Conservation (phyloP, 2,797 vertebrate species). For the Scolopax bukidnonensis region DNA sequence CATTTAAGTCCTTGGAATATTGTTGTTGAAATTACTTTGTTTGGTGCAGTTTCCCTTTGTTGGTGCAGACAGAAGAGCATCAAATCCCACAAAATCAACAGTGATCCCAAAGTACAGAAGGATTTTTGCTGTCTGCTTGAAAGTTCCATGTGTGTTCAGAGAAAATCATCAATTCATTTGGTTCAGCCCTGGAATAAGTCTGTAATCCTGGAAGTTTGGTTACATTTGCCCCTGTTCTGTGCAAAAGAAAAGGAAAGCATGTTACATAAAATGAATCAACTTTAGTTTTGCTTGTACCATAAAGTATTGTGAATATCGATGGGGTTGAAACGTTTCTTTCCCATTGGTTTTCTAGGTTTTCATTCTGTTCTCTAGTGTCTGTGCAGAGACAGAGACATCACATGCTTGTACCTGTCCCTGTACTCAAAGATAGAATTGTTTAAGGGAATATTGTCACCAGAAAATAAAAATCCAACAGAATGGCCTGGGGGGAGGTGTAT, state of each 20-base stretch:
- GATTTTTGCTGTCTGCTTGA: not conserved
- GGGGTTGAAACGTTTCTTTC: not conserved
- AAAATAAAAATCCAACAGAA: not conserved
- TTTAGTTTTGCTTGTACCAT: not conserved
- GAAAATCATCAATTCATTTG: not conserved
- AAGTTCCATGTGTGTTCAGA: not conserved
- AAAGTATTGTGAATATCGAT: not conserved
- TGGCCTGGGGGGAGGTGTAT: not conserved
- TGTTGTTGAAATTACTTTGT: no score
- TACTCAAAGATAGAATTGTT: not conserved
- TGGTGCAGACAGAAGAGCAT: not conserved
- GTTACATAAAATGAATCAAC: not conserved
- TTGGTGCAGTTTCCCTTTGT: not conserved
- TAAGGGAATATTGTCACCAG: not conserved
- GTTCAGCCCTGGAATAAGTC: not conserved
- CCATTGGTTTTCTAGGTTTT: not conserved
- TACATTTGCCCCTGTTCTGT: not conserved
- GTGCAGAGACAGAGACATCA: rapidly evolving
- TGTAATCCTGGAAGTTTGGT: not conserved
- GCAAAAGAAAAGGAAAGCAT: not conserved
- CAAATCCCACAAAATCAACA: not conserved
- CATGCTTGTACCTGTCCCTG: not conserved
- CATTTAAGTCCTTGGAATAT: not conserved
- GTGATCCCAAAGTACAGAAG: not conserved
- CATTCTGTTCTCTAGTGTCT: not conserved